phyloP scores from a whole-genome alignment of 2,113 vertebrate species.

The Astur gentilis region DNA sequence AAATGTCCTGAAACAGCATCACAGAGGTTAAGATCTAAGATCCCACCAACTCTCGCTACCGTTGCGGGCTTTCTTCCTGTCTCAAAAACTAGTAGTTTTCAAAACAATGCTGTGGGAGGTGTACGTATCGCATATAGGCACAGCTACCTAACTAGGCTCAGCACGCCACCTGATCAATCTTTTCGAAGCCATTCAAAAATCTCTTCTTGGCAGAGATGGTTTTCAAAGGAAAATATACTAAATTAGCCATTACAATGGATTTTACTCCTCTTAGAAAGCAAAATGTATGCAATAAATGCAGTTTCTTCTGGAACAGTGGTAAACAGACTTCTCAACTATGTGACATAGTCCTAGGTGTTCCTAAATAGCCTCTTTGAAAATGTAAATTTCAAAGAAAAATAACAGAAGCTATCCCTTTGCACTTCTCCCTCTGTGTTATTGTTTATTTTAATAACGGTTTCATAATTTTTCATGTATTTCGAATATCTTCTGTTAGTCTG shows the following conservation, averaged over 20 bases:
- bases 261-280: background rate
- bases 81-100: background rate
- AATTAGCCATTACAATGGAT: background rate
- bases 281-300: background rate
- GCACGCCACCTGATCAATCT: background rate
- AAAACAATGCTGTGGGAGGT: background rate
- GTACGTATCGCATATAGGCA: rapidly evolving
- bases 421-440: background rate
- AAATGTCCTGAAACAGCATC: background rate
- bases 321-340: background rate
- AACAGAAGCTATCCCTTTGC: background rate
- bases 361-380: background rate
- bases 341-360: background rate
- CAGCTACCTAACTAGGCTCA: background rate
- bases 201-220: background rate
- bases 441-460: background rate
- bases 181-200: background rate
- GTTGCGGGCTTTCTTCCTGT: background rate
- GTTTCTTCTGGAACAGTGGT: background rate
- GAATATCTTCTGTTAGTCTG: background rate
- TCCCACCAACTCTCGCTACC: background rate
- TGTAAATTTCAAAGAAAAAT: background rate
- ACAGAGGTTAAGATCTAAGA: background rate
- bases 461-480: background rate
- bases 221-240: background rate